Conservation (phyloP, 1,140 invertebrate species). For the Globodera ellingtonae region DNA sequence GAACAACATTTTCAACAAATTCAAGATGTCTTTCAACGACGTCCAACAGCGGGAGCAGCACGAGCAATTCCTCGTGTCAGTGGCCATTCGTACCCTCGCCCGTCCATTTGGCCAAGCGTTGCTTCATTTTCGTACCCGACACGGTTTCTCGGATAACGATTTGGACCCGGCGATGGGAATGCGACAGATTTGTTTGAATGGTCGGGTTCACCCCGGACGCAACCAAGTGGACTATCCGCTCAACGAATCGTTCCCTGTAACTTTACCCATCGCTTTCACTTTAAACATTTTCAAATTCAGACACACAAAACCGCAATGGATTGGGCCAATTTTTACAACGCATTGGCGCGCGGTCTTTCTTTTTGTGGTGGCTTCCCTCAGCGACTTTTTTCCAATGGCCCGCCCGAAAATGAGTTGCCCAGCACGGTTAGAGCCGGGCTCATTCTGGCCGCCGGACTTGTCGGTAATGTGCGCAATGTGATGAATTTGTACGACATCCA, state of each 20-base stretch:
- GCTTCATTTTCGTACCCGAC: conserved; percentile 37
- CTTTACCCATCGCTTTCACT: background rate
- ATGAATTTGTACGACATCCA: conserved; percentile 48
- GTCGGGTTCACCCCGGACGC: conserved; percentile 36
- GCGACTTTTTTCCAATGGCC: conserved; percentile 13
- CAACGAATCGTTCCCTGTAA: conserved; percentile 27
- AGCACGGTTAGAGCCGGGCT: conserved; percentile 38
- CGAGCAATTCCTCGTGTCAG: conserved; percentile 45
- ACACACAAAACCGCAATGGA: conserved; percentile 45
- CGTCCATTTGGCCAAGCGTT: conserved; percentile 45
- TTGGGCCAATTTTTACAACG: conserved; percentile 51
- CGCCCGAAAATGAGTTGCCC: conserved; percentile 34
- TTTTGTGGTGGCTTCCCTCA: conserved; percentile 21
- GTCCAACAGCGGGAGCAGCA: conserved; percentile 46
- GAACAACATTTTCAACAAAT: conserved; percentile 4
- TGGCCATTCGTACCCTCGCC: conserved; percentile 45
- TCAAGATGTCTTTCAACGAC: conserved; percentile 30
- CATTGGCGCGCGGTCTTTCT: conserved; percentile 41
- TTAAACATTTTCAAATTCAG: conserved; percentile 34
- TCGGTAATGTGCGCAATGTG: conserved; percentile 23
- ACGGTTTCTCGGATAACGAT: conserved; percentile 4
- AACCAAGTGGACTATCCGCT: conserved; percentile 49
- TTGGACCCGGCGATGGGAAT: conserved; percentile 28
- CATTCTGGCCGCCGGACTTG: conserved; percentile 43
- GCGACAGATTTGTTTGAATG: conserved; percentile 46